phyloP scores from a whole-genome alignment of 2,797 vertebrate species.

The Sebastes kiyomatsui region DNA sequence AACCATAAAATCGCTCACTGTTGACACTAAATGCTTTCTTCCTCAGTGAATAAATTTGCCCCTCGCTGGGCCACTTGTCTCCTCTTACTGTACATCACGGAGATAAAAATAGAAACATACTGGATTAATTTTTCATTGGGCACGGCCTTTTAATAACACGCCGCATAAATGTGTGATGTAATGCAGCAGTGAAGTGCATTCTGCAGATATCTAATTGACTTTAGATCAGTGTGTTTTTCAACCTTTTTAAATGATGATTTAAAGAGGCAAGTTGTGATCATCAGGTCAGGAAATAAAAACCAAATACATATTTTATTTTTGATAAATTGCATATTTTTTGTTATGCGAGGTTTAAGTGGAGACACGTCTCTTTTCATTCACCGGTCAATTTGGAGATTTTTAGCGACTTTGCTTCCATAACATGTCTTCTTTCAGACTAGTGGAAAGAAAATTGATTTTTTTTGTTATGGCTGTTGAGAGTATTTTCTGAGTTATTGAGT shows the following conservation, averaged over 20 bases:
- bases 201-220: background rate
- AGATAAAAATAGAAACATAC: constrained; percentile 48
- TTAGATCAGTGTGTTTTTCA: background rate
- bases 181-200: background rate
- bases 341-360: background rate
- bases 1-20: constrained; percentile 7
- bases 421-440: too few relatives aligned
- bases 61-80: constrained; percentile 28
- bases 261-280: background rate
- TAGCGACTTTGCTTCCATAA: fast-evolving
- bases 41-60: constrained; percentile 20
- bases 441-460: too few relatives aligned
- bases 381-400: too few relatives aligned
- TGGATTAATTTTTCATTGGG: constrained; percentile 48
- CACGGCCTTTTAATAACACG: background rate
- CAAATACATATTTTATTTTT: background rate
- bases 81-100: constrained; percentile 19
- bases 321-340: background rate
- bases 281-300: background rate
- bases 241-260: background rate
- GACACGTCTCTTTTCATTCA: too few relatives aligned
- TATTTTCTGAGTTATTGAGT: too few relatives aligned
- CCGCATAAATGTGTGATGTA: background rate
- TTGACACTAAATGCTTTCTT: constrained; percentile 37
- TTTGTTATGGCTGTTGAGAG: too few relatives aligned